Base-by-base conservation (phyloP, 2,888 invertebrate species). In the Ceriagrion tenellum region DNA sequence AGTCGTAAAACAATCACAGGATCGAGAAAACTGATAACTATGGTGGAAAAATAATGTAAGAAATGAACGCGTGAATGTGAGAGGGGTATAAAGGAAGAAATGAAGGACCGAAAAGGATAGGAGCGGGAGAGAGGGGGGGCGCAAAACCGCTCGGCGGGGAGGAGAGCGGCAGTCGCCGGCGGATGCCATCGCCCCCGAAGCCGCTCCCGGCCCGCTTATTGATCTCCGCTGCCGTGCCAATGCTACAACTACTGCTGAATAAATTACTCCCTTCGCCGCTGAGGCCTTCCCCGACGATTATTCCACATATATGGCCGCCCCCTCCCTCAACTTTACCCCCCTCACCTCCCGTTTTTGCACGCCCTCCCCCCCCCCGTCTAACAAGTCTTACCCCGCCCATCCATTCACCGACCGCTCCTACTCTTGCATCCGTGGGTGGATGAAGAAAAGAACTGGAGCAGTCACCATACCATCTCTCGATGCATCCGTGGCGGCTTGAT, bases 161-260 rank as follows among this genome's bases (percentile, higher is more conserved):
- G 93, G 40, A 69, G 69, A 69, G 69, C 59, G 35, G 35, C 90
- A 91, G 40, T 63, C 91, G 63, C 47, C 47, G 59, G 69, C 69
- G 93, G 93, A 69, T 93, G 93, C 81, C 35, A 18, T 81, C 30
- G 81, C 81, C 81, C 35, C 35, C 81, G 81, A 81, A 23, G 81
- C 30, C 81, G 81, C 55, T 89, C 55, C n/a, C 47, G 47, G 55
- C 55, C 89, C 16, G 89, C 93, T 93, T 93, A 93, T 93, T 93
- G 93, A 93, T 93, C 93, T 69, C 40, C 93, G 59, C 59, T 20
- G 59, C 93, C 69, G 93, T 69, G 35, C 93, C 93, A 93, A 74
- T 93, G 93, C 93, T 74, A 93, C 93, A 93, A 69, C 93, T 93
- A 69, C 93, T 93, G 69, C 93, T 93, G 93, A 93, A 93, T 93